Evolutionary conservation across 2,113 vertebrate genomes (phyloP), one percentile per base, ranked within the genome.

Genomic region (Zosterops lateralis): DNA sequence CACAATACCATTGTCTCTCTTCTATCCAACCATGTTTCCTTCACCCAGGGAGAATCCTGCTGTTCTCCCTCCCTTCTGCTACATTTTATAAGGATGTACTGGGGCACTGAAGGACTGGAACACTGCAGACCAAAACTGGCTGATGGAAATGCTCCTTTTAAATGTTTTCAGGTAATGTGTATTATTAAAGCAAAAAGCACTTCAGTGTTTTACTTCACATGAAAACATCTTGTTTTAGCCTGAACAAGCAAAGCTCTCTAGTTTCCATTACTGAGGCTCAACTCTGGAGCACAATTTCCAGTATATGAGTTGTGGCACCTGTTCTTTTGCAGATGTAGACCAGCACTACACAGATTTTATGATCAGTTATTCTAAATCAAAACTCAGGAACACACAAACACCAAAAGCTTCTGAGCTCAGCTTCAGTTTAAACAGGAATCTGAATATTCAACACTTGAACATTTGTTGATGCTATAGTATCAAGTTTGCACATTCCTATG

Each of bases 1-100:
- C 58, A 38, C 12, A 51, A 28, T 47, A 14, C 22, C 34, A 26
- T 65, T 73, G 4, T 61, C 36, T n/a, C 32, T 83, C 12, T 64
- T 54, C 26, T 32, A 7, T 31, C n/a, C n/a, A 56, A 45, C 17
- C 6, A 10, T 0, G 0, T 54, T 65, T 48, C 42, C 56, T 45
- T 61, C 36, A 25, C 18, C 1, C 32, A 32, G 25, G 53, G 7
- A 36, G 36, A 44, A 18, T 31, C 44, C 21, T 36, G 19, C 7
- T 7, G 17, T 58, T 84, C 14, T 84, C n/a, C 20, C 44, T 42
- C 34, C 50, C 38, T 82, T 45, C 44, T 60, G 16, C 48, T 32
- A 10, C 9, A 32, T 75, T 78, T 60, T 26, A 7, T 14, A n/a
- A 68, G 1, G 2, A 58, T 12, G 10, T 10, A 17, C 24, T 12